Base-by-base conservation (phyloP, 2,888 invertebrate species). In the Agrochola litura region DNA sequence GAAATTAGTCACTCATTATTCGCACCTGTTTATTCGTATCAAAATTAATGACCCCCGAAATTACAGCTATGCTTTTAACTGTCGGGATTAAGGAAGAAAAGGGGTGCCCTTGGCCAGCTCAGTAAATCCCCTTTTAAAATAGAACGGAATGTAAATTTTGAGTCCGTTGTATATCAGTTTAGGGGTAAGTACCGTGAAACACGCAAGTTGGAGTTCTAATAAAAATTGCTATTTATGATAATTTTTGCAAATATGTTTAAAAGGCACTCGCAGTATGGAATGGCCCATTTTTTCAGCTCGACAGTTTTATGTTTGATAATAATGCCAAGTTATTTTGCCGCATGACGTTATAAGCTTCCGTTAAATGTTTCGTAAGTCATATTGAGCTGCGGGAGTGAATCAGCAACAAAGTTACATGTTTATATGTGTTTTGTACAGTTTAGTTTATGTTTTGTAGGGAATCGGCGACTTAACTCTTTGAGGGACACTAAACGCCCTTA, bases 31-130 rank as follows among this genome's bases (percentile, higher is more conserved):
- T 69, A 52, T 79, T 72, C 68, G 46, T 65, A 75, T 43, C 72
- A 65, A 58, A 83, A 69, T 79, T 75, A 75, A 83, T 83, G 61
- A 78, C 16, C n/a, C 60, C 9, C 8, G 37, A 43, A 83, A 71
- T 78, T 71, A 16, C 58, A 68, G 60, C 41, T 37, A 49, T 16
- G 60, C 12, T 19, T 64, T 75, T 75, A 54, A 69, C 37, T 14
- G 30, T n/a, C n/a, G 22, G 30, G 41, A 54, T 78, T 69, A 46
- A 0, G 52, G 10, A 8, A 22, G 4, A 30, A 37, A 75, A 6
- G 52, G 41, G 37, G 2, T 65, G 43, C 0, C 73, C n/a, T 58
- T 78, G 25, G 60, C 37, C 65, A 70, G 30, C 2, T 8, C 25
- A 14, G 16, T 72, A 78, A 78, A 66, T 70, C 14, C 14, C 22